Conservation (phyloP, 2,888 invertebrate genomes). For the Agonopterix heracliana region DNA sequence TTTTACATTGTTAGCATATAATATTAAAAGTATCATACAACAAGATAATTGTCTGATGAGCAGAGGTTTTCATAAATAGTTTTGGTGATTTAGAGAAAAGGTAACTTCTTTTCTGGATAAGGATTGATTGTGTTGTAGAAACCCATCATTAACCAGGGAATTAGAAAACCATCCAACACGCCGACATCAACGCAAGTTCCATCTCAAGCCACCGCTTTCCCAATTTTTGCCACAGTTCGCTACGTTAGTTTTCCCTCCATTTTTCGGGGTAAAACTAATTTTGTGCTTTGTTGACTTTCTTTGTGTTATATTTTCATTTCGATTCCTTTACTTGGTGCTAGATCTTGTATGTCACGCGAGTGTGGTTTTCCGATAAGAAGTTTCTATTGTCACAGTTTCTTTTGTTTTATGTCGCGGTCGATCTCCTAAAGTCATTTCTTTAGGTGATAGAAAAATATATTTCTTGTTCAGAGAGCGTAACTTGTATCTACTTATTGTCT, state of each 20-base stretch:
- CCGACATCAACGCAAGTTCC: no score
- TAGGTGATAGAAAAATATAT: not conserved
- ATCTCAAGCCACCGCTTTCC: no score
- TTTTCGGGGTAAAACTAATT: slow-evolving; percentile 67
- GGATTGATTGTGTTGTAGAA: no score
- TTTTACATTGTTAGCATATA: no score
- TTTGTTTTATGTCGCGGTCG: not conserved
- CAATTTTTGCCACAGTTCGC: slow-evolving; percentile 30
- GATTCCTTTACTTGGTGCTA: slow-evolving; percentile 24
- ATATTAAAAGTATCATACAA: no score
- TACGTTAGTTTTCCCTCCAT: slow-evolving; percentile 47
- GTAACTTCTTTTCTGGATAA: no score
- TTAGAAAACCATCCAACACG: no score
- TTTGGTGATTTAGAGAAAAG: no score
- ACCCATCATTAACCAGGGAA: no score
- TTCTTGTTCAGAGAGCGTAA: not conserved
- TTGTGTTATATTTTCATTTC: slow-evolving; percentile 60
- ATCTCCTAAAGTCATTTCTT: not conserved
- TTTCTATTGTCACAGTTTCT: not conserved
- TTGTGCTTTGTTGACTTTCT: slow-evolving; percentile 67
- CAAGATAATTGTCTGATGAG: no score
- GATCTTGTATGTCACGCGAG: slow-evolving; percentile 2
- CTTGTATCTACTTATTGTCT: no score
- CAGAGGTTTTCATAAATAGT: no score
- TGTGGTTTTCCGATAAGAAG: slow-evolving; percentile 3